A percentile compares a stretch with the other conserved stretches of the same genome.
phyloP scores from a whole-genome alignment of 2,888 invertebrate species.

The Drosophila formosana region DNA sequence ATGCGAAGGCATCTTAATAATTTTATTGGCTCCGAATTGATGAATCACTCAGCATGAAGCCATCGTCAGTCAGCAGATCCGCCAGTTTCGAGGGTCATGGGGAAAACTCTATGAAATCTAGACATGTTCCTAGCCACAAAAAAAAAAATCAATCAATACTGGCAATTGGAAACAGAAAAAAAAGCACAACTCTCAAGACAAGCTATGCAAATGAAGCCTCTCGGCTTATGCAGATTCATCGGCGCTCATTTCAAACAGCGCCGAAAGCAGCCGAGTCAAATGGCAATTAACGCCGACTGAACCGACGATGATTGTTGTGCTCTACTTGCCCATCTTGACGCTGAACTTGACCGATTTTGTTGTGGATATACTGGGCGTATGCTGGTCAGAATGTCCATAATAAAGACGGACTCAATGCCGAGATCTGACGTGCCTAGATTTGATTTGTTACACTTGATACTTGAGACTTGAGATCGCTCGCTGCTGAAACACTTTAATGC shows the following conservation, averaged over 20 bases:
- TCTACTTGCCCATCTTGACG: constrained; percentile 47
- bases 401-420: constrained; percentile 42
- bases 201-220: constrained; percentile 59
- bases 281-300: constrained; percentile 40
- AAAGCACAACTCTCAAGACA: constrained; percentile 3
- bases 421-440: constrained; percentile 24
- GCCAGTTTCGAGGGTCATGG: constrained; percentile 21
- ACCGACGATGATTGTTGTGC: constrained; percentile 18
- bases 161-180: background rate
- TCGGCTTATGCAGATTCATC: constrained; percentile 54
- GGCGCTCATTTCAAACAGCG: constrained; percentile 27
- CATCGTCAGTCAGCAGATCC: constrained; percentile 40
- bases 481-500: constrained; percentile 17
- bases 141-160: background rate
- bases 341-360: constrained; percentile 74
- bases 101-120: constrained; percentile 25
- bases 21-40: constrained; percentile 61
- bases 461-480: background rate
- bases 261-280: constrained; percentile 18
- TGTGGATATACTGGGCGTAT: constrained; percentile 26
- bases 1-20: constrained; percentile 40
- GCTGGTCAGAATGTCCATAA: constrained; percentile 44
- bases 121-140: constrained; percentile 17
- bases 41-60: constrained; percentile 67
- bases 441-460: constrained; percentile 38